Evolutionary conservation across 1,140 invertebrate genomes (phyloP).

Genomic region (Cherax quadricarinatus): DNA sequence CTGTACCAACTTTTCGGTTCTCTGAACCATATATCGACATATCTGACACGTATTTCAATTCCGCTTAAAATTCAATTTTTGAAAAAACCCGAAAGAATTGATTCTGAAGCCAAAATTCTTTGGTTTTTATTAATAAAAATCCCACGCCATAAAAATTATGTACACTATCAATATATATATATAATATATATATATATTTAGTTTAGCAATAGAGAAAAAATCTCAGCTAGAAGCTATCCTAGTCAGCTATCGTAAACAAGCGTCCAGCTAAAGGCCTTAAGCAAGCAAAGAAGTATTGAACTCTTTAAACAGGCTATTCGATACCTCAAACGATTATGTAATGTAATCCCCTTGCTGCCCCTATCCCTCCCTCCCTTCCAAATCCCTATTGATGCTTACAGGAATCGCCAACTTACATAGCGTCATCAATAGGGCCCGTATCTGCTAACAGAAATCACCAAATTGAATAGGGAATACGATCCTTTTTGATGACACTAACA

Average conservation of each 20-base stretch:
- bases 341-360: too few relatives aligned
- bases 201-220: background rate
- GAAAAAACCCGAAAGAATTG: background rate
- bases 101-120: background rate
- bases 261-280: slow-evolving; percentile 14
- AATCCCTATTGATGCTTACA: too few relatives aligned
- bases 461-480: too few relatives aligned
- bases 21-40: background rate
- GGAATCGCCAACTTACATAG: too few relatives aligned
- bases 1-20: too few relatives aligned
- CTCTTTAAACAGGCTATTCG: background rate
- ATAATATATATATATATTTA: background rate
- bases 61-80: background rate
- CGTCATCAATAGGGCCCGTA: too few relatives aligned
- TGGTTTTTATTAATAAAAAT: background rate
- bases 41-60: background rate
- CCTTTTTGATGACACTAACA: too few relatives aligned
- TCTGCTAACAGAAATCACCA: too few relatives aligned
- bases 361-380: too few relatives aligned
- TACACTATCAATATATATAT: slow-evolving; percentile 23
- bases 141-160: background rate
- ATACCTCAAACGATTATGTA: background rate
- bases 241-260: slow-evolving; percentile 37
- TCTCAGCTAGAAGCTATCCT: slow-evolving; percentile 22
- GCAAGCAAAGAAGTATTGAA: slow-evolving; percentile 13